These are phyloP conservation scores for Magallana angulata DNA, from an alignment of 1,140 invertebrate species.

Conservation along the genomic window DNA sequence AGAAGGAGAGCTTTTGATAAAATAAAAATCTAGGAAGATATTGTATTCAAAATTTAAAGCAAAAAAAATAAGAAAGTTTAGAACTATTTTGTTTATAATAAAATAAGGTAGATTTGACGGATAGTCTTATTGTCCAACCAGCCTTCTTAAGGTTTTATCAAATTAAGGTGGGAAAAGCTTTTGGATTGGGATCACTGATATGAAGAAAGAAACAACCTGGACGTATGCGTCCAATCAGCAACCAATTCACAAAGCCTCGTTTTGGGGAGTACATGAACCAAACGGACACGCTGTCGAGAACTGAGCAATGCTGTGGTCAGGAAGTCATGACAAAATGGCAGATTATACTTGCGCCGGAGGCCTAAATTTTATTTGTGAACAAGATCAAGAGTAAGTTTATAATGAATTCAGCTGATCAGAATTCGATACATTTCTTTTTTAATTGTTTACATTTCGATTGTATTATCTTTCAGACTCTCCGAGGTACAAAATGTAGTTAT, in stretches of 20 bases:
- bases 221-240: not conserved
- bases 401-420: not conserved
- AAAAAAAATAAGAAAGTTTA: not conserved
- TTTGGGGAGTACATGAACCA: not conserved
- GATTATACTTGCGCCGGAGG: not conserved
- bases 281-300: not conserved
- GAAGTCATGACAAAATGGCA: not conserved
- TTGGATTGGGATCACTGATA: not conserved
- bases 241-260: not conserved
- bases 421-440: not conserved
- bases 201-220: not conserved
- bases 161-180: constrained; percentile 1
- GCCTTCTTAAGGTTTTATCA: not conserved
- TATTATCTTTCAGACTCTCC: not conserved
- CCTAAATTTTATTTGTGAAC: not conserved
- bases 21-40: no score
- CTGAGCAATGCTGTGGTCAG: not conserved
- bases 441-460: not conserved
- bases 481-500: not conserved
- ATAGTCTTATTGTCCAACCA: no score
- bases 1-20: no score
- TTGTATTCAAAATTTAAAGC: no score
- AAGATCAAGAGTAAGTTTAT: not conserved
- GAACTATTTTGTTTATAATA: not conserved
- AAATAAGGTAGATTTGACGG: not conserved